A percentile compares a stretch with the other conserved stretches of the same genome.
These are phyloP conservation scores for Fistularia commersonii DNA, from an alignment of 2,797 vertebrate genomes.

Conservation along the genomic window DNA sequence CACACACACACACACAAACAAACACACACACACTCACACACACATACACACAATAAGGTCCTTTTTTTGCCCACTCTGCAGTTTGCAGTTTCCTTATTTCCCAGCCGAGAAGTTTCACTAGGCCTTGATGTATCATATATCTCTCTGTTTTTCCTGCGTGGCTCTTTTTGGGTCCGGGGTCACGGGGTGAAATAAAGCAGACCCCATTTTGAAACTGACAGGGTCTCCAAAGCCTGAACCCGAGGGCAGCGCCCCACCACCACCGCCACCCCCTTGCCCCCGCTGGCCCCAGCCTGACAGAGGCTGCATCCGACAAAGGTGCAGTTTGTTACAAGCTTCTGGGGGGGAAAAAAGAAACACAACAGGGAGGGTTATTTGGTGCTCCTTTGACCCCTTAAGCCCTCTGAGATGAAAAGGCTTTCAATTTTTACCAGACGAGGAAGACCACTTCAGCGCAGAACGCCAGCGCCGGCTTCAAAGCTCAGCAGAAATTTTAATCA, in stretches of 20 bases:
- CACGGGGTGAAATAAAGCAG: slow-evolving; percentile 81
- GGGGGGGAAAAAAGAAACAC: slow-evolving; percentile 53
- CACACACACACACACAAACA: slow-evolving; percentile 28
- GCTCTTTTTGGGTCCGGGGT: slow-evolving; percentile 73
- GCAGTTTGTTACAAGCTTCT: slow-evolving; percentile 75
- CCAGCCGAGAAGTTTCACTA: slow-evolving; percentile 64
- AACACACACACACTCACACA: slow-evolving; percentile 35
- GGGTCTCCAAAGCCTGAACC: slow-evolving; percentile 76
- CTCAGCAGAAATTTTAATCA: slow-evolving; percentile 78
- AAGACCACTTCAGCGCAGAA: slow-evolving; percentile 67
- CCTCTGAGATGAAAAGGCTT: slow-evolving; percentile 76
- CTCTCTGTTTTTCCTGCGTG: slow-evolving; percentile 77
- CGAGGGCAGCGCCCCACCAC: slow-evolving; percentile 47
- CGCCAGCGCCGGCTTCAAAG: slow-evolving; percentile 63
- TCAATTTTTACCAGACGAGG: slow-evolving; percentile 72
- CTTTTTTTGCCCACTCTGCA: slow-evolving; percentile 72
- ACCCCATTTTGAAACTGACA: slow-evolving; percentile 79
- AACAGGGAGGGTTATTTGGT: slow-evolving; percentile 75
- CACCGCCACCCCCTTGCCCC: slow-evolving; percentile 19
- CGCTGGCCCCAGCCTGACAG: slow-evolving; percentile 59
- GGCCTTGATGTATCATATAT: slow-evolving; percentile 77
- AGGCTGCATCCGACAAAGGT: slow-evolving; percentile 76
- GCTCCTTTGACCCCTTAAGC: slow-evolving; percentile 77
- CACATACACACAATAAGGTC: slow-evolving; percentile 55
- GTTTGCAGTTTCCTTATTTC: slow-evolving; percentile 68